Evolutionary conservation across 2,797 vertebrate species (phyloP).

Genomic region (Chaenodraco wilsoni): DNA sequence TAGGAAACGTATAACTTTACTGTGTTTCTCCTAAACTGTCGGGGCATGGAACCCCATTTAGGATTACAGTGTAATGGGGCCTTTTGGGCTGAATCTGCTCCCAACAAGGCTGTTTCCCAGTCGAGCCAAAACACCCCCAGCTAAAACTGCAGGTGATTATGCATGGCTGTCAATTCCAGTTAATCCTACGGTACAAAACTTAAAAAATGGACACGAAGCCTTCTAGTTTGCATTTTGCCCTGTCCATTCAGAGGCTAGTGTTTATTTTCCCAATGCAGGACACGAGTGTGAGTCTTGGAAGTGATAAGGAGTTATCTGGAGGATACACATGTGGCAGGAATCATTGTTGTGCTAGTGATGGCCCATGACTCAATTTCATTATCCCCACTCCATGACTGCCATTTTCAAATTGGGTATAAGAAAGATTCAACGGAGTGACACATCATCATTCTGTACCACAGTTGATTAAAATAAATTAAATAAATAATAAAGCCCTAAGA

Average conservation of each 20-base stretch:
- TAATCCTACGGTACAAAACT: slow-evolving; percentile 76
- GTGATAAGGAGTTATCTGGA: slow-evolving; percentile 83
- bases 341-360: slow-evolving; percentile 82
- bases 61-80: slow-evolving; percentile 79
- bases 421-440: slow-evolving; percentile 80
- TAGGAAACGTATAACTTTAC: slow-evolving; percentile 43
- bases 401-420: slow-evolving; percentile 80
- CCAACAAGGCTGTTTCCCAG: slow-evolving; percentile 72
- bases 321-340: slow-evolving; percentile 80
- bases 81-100: slow-evolving; percentile 72
- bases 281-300: slow-evolving; percentile 78
- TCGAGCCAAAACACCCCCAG: slow-evolving; percentile 70
- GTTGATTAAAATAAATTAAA: slow-evolving; percentile 61
- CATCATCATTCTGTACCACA: slow-evolving; percentile 71
- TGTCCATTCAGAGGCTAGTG: slow-evolving; percentile 68
- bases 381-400: slow-evolving; percentile 82
- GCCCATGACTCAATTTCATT: slow-evolving; percentile 82
- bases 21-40: slow-evolving; percentile 68
- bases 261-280: slow-evolving; percentile 81
- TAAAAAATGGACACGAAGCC: slow-evolving; percentile 80
- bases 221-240: slow-evolving; percentile 73
- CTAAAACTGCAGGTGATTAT: slow-evolving; percentile 82
- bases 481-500: slow-evolving; percentile 51
- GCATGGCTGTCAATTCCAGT: slow-evolving; percentile 83
- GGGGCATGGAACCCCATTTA: slow-evolving; percentile 74